Conservation (phyloP, 2,888 invertebrate species). For the Stenoptilia bipunctidactyla region DNA sequence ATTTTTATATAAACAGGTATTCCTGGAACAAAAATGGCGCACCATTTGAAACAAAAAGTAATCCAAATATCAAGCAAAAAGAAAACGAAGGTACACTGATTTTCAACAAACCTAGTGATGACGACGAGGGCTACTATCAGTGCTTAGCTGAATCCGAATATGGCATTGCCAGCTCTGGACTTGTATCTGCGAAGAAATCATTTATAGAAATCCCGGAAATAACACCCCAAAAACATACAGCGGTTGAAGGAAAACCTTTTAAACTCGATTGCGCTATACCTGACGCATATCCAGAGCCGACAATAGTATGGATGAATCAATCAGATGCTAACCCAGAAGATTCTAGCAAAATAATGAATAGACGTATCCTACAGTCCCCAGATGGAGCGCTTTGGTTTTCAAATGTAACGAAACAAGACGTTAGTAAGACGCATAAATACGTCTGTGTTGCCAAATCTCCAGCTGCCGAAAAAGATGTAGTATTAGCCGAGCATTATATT, state of each 20-base stretch:
- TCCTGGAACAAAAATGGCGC: constrained; percentile 39
- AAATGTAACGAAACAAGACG: constrained; percentile 36
- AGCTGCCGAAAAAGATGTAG: constrained; percentile 27
- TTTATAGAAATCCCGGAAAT: constrained; percentile 22
- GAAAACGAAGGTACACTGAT: constrained; percentile 32
- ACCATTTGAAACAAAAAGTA: constrained; percentile 25
- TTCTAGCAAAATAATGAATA: constrained; percentile 22
- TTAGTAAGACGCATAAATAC: constrained; percentile 27
- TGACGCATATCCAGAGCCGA: constrained; percentile 39
- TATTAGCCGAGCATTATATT: constrained; percentile 37
- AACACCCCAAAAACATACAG: constrained; percentile 1
- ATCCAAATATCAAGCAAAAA: constrained; percentile 17
- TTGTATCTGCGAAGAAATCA: constrained; percentile 26
- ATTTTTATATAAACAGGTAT: too few relatives aligned
- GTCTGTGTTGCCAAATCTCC: constrained; percentile 40
- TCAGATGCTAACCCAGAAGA: constrained; percentile 22
- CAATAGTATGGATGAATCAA: constrained; percentile 38
- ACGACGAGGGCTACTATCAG: constrained; percentile 22
- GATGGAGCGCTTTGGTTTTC: constrained; percentile 44
- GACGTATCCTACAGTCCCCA: constrained; percentile 34
- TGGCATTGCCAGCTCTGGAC: constrained; percentile 36
- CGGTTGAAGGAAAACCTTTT: constrained; percentile 38
- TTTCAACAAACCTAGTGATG: constrained; percentile 20
- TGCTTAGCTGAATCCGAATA: constrained; percentile 20
- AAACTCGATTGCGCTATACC: constrained; percentile 39